phyloP scores from a whole-genome alignment of 1,140 invertebrate genomes.

The Hypothenemus hampei region DNA sequence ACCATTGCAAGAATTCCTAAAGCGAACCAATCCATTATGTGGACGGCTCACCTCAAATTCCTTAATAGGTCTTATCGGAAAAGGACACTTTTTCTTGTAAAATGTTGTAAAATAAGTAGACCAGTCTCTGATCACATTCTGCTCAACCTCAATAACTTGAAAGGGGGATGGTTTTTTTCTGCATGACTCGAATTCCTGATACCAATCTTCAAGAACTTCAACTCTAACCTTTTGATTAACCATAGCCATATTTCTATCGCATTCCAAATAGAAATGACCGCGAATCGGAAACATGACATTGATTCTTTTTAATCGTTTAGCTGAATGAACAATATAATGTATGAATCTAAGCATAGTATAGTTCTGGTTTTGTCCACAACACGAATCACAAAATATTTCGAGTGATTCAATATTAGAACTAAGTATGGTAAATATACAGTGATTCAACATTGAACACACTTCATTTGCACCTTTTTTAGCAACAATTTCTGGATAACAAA shows the following conservation, averaged over 20 bases:
- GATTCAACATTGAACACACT: constrained; percentile 1
- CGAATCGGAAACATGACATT: constrained; percentile 27
- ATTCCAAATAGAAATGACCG: constrained; percentile 32
- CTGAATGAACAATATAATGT: constrained; percentile 27
- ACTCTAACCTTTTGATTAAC: constrained; percentile 24
- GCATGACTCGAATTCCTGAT: neutral
- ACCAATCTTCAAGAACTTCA: neutral
- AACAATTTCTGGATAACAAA: neutral
- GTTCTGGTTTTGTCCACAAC: neutral
- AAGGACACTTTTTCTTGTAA: neutral
- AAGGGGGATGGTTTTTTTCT: neutral
- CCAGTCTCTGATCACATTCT: neutral
- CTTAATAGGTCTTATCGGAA: neutral
- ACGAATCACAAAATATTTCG: constrained; percentile 1
- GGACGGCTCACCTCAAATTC: neutral
- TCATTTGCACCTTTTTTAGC: neutral
- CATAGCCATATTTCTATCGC: constrained; percentile 34
- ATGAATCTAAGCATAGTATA: constrained; percentile 14
- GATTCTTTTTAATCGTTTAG: constrained; percentile 22
- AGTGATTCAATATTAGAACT: neutral
- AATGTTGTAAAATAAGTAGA: too few relatives aligned
- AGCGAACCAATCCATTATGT: neutral
- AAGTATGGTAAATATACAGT: neutral
- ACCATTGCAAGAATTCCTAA: neutral
- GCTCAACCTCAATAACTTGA: neutral